Base-by-base conservation (phyloP, 2,888 invertebrate species). In the Sepiola atlantica region DNA sequence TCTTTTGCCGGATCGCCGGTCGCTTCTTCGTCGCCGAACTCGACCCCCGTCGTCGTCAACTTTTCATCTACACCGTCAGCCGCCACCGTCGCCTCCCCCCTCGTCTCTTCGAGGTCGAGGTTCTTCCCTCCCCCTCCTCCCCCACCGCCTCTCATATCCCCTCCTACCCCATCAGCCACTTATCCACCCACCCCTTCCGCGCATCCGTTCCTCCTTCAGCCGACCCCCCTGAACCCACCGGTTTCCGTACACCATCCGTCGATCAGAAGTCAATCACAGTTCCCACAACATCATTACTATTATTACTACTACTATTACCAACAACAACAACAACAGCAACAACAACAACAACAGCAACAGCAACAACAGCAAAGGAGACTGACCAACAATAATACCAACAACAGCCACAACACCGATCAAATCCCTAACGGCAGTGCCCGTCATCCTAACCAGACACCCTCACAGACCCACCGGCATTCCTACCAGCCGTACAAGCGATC, bases 331-430 rank as follows among this genome's bases (percentile, higher is more conserved):
- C 92, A 92, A 54, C 92, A 92, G 1, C 92, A 92, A 54, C 92
- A 92, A 92, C 92, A 92, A 54, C 92, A 92, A 92, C 91, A 91
- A 91, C 91, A 91, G 6, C 92, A 92, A 54, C 92, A 92, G 1
- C 92, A 92, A 28, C 92, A 92, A 92, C 92, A 92, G 21, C 92
- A 92, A 92, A 28, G n/a, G 12, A 35, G 35, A 6, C 35, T 35
- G 8, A 24, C 21, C 18, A 91, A 20, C 1, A 35, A 35, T 20
- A 35, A 16, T 18, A 35, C 1, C 35, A 91, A 16, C 54, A 92
- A 24, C 92, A 92, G 45, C 54, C 45, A 35, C 92, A 54, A 54
- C 92, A 54, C 24, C 24, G n/a, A 92, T 24, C 35, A 54, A 6
- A 54, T 12, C 35, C 16, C 16, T 8, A 54, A 14, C 92, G 28